phyloP scores from a whole-genome alignment of 2,888 invertebrate genomes.

The Clostera curtula region DNA sequence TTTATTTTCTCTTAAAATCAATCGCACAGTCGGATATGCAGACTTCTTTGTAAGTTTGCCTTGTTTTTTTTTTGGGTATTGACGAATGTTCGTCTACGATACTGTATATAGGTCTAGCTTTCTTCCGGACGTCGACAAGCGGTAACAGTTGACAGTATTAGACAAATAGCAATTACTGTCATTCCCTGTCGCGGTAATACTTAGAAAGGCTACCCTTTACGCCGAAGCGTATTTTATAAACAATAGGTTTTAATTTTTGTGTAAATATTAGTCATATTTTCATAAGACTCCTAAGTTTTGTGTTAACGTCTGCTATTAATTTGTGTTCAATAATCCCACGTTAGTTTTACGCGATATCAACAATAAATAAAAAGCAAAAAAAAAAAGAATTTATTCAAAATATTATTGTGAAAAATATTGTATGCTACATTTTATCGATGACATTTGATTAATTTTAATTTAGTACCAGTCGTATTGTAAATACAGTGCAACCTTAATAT shows the following conservation, averaged over 20 bases:
- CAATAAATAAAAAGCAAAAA: constrained; percentile 45
- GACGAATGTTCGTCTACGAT: too few relatives aligned
- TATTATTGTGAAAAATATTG: constrained; percentile 32
- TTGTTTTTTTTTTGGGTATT: too few relatives aligned
- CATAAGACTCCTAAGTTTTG: constrained; percentile 36
- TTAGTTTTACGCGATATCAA: constrained; percentile 42
- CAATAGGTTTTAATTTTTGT: constrained; percentile 26
- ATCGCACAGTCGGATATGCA: constrained; percentile 36
- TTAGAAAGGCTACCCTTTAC: too few relatives aligned
- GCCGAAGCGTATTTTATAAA: constrained; percentile 20
- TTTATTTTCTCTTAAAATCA: too few relatives aligned
- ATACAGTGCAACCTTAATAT: too few relatives aligned
- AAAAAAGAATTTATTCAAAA: constrained; percentile 25
- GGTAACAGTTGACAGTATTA: too few relatives aligned
- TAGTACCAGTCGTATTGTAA: constrained; percentile 55
- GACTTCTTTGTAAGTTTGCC: too few relatives aligned
- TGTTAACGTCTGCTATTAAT: constrained; percentile 38
- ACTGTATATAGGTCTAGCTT: too few relatives aligned
- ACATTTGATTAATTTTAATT: constrained; percentile 38
- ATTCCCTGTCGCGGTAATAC: too few relatives aligned
- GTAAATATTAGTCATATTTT: constrained; percentile 45
- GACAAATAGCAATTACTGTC: too few relatives aligned
- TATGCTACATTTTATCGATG: constrained; percentile 37
- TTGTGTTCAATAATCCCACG: constrained; percentile 49
- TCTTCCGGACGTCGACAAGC: too few relatives aligned